Base-by-base conservation (phyloP, 2,797 vertebrate genomes). In the Molossus alvarezi region DNA sequence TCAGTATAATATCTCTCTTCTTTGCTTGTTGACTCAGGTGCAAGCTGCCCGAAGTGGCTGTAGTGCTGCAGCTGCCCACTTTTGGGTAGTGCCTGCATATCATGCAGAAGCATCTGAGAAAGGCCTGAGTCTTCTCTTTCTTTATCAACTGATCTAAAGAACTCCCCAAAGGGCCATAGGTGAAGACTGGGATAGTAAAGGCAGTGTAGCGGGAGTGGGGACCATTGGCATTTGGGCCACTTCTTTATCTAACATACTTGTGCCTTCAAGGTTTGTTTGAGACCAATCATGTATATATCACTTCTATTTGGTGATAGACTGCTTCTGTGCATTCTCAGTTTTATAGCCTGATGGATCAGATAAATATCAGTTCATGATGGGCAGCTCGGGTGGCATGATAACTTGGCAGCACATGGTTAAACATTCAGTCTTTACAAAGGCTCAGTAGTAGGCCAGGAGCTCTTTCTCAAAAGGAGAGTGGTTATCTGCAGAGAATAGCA, bases 11-110 rank as follows among this genome's bases (percentile, higher is more conserved):
- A 86, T 75, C 29, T 64, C 27, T 58, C 7, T 80, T 79, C 29
- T 85, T 84, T 73, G 48, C 17, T 71, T 73, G 29, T 94, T 75
- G 67, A 85, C 64, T 94, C 65, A 81, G n/a, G 25, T 10, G n/a
- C 12, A 2, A 79, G 65, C 25, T 92, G 6, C 23, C n/a, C 83
- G n/a, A 53, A 84, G n/a, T 69, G 33, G 17, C 41, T 77, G 0
- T 58, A 55, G 57, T 20, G 17, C 20, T 91, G 15, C 41, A 67
- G 33, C 17, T 82, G 37, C 58, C 57, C 62, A 29, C 48, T 64
- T 82, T 80, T 15, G 72, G 27, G 27, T 69, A 23, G 45, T 58
- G 12, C 29, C 15, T 51, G 7, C 14, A 15, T 64, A 25, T 88
- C 6, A 8, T 48, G 20, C 21, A 73, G 37, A 79, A 55, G 29